Percentiles rank a stretch among this genome's conserved stretches.
phyloP scores from a whole-genome alignment of 1,140 invertebrate genomes.

The Apis florea region DNA sequence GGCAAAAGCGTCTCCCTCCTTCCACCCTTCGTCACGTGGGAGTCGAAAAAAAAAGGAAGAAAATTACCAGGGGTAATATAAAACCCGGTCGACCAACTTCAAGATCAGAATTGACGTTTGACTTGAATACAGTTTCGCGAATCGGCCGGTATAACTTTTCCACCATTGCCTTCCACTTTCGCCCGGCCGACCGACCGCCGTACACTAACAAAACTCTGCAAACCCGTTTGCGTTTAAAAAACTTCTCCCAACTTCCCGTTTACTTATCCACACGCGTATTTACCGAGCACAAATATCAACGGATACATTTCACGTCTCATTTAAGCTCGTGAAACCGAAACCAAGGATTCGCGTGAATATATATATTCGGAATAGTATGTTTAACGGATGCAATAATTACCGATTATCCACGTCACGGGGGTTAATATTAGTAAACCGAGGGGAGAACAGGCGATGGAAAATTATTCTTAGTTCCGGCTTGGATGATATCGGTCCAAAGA shows the following conservation, averaged over 20 bases:
- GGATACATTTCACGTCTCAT: constrained; percentile 1
- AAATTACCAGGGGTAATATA: neutral
- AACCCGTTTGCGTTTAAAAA: neutral
- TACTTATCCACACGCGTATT: neutral
- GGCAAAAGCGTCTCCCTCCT: neutral
- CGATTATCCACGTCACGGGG: neutral
- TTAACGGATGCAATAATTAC: neutral
- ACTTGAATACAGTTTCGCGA: constrained; percentile 37
- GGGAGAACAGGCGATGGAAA: constrained; percentile 3
- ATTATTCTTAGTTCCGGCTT: constrained; percentile 23
- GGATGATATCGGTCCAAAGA: neutral
- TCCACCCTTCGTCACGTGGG: no score
- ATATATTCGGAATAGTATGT: neutral
- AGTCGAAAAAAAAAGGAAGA: neutral
- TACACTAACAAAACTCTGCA: neutral
- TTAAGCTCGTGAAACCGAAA: neutral
- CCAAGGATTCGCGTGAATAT: neutral
- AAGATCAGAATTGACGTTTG: constrained; percentile 4
- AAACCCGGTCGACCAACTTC: constrained; percentile 28
- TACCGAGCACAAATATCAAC: neutral
- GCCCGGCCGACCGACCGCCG: neutral
- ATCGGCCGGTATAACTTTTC: constrained; percentile 11
- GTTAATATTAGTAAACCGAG: neutral
- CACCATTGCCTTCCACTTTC: neutral
- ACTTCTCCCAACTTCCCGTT: neutral